Evolutionary conservation across 2,797 vertebrate genomes (phyloP).

Genomic region (Holocentrus rufus): DNA sequence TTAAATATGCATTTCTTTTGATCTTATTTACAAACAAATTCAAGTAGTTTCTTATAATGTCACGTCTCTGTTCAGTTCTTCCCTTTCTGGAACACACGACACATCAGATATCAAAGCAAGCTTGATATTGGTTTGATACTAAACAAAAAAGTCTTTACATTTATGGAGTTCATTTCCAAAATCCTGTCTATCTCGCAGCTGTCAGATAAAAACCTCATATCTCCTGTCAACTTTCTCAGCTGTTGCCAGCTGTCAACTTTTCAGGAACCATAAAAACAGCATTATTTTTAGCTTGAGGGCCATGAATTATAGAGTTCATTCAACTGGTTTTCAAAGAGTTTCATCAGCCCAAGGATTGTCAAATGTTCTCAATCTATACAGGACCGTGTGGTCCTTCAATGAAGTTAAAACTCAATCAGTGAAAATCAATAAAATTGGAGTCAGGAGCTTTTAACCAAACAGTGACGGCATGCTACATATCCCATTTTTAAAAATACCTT

Average conservation of each 20-base stretch:
- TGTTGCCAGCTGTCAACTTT: too few species aligned
- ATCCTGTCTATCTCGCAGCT: neutral
- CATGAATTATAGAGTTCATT: too few species aligned
- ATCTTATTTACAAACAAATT: constrained; percentile 51
- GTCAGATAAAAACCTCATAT: neutral
- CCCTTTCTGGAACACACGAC: neutral
- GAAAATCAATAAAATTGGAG: constrained; percentile 8
- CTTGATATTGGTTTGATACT: neutral
- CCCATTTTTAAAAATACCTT: too few species aligned
- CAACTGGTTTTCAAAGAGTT: neutral
- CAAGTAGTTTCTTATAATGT: constrained; percentile 41
- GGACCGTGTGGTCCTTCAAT: neutral
- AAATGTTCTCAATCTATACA: neutral
- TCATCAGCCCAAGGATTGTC: constrained; percentile 2
- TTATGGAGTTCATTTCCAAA: neutral
- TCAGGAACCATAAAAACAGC: neutral
- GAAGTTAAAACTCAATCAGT: neutral
- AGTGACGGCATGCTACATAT: neutral
- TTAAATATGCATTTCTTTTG: constrained; percentile 42
- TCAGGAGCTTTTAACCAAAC: constrained; percentile 6
- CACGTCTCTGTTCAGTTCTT: neutral
- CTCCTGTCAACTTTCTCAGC: too few species aligned
- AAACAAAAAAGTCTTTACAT: constrained; percentile 7
- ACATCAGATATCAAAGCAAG: neutral
- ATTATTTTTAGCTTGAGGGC: neutral